phyloP scores from a whole-genome alignment of 2,797 vertebrate species.

The Cyclopterus lumpus region DNA sequence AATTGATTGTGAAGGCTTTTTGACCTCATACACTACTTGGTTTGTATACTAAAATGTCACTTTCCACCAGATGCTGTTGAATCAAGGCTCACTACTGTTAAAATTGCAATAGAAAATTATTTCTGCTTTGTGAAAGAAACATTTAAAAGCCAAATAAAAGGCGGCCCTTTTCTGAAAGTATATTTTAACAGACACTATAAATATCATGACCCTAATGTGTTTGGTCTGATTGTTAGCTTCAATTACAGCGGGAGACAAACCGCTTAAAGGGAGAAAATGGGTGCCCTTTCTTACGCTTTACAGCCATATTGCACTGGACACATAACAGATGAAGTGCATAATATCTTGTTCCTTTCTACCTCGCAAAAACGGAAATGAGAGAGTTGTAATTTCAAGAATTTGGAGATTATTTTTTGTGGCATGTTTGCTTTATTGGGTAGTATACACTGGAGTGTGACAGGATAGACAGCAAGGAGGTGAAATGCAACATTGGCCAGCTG shows the following conservation, averaged over 20 bases:
- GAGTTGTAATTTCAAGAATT: conserved; percentile 66
- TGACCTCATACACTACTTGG: conserved; percentile 20
- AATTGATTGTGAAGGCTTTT: conserved; percentile 19
- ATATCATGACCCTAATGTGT: conserved; percentile 43
- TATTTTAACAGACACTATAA: conserved; percentile 32
- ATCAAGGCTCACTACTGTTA: neutral
- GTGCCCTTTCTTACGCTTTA: conserved; percentile 36
- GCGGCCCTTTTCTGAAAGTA: neutral
- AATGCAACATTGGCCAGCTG: conserved; percentile 54
- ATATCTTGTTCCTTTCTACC: conserved; percentile 58
- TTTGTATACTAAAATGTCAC: neutral
- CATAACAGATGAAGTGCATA: conserved; percentile 54
- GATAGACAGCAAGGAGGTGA: conserved; percentile 37
- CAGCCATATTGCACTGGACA: conserved; percentile 29
- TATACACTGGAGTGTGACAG: conserved; percentile 60
- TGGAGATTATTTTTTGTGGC: conserved; percentile 66
- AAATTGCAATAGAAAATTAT: conserved; percentile 11
- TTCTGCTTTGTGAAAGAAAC: neutral
- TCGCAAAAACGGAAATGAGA: conserved; percentile 64
- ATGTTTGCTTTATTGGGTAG: conserved; percentile 69
- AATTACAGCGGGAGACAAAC: conserved; percentile 48
- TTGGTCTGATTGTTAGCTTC: conserved; percentile 39
- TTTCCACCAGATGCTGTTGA: conserved; percentile 1
- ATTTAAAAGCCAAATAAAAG: neutral
- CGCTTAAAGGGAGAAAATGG: conserved; percentile 33